Evolutionary conservation across 2,888 invertebrate genomes (phyloP).

Genomic region (Cephus sareptanus): DNA sequence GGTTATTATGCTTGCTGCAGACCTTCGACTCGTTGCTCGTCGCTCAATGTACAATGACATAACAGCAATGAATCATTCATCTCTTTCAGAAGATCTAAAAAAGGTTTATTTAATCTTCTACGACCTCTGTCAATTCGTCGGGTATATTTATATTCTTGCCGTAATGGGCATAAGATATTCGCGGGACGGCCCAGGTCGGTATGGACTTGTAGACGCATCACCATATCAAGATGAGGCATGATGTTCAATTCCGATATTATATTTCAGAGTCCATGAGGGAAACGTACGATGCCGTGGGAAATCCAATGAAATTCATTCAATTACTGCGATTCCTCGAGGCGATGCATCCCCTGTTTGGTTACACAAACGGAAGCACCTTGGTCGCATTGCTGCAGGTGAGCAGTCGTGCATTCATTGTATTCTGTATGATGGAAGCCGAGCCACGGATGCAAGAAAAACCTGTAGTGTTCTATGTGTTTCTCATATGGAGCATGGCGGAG

Average conservation of each 20-base stretch:
- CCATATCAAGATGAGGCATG: neutral
- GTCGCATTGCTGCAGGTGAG: constrained; percentile 83
- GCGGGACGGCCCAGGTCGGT: constrained; percentile 76
- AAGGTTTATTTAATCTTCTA: constrained; percentile 89
- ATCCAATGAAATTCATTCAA: constrained; percentile 84
- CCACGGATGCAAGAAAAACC: constrained; percentile 88
- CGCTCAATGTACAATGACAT: no score
- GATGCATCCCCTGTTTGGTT: constrained; percentile 89
- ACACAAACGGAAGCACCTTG: constrained; percentile 81
- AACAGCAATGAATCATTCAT: no score
- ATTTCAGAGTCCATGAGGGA: constrained; percentile 72
- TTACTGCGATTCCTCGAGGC: constrained; percentile 87
- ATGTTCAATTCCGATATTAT: neutral
- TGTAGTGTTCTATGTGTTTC: constrained; percentile 87
- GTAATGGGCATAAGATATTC: constrained; percentile 81
- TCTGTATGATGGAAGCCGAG: constrained; percentile 86
- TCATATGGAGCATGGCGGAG: constrained; percentile 86
- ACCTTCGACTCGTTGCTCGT: no score
- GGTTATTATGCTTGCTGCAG: constrained; percentile 66
- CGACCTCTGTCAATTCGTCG: constrained; percentile 90
- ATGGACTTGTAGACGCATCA: neutral
- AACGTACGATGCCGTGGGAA: constrained; percentile 80
- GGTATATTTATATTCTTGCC: constrained; percentile 80
- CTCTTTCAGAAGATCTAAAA: constrained; percentile 77
- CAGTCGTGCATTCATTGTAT: constrained; percentile 83